These are phyloP conservation scores for Lepisosteus osseus DNA, from an alignment of 2,113 vertebrate species.

Conservation along the genomic window DNA sequence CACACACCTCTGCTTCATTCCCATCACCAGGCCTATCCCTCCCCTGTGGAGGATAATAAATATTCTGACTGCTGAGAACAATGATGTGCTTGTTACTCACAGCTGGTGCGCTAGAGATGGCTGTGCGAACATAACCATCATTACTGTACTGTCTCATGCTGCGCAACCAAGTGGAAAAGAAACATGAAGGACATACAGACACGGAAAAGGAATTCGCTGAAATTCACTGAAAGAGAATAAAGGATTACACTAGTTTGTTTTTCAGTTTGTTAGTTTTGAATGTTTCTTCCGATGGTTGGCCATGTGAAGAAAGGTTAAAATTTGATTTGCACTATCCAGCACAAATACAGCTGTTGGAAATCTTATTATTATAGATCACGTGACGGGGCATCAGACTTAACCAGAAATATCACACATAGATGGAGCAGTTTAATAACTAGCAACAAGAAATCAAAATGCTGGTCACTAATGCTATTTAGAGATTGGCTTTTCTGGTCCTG, in stretches of 20 bases:
- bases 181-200: not conserved
- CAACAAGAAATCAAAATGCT: too few relatives aligned
- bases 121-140: conserved; percentile 3
- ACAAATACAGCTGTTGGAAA: not conserved
- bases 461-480: too few relatives aligned
- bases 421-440: too few relatives aligned
- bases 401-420: too few relatives aligned
- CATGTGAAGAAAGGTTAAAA: too few relatives aligned
- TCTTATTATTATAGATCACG: conserved; percentile 17
- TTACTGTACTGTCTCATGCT: not conserved
- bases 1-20: not conserved
- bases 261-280: too few relatives aligned
- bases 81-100: conserved; percentile 11
- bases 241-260: too few relatives aligned
- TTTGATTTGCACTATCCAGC: too few relatives aligned
- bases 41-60: conserved; percentile 7
- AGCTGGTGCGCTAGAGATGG: not conserved
- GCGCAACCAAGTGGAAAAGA: not conserved
- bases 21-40: not conserved
- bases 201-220: too few relatives aligned
- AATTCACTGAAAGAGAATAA: too few relatives aligned
- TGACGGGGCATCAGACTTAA: not conserved
- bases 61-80: conserved; percentile 4
- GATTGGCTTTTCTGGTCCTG: too few relatives aligned
- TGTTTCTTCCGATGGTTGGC: too few relatives aligned